Evolutionary conservation across 2,888 invertebrate species (phyloP), one percentile per base, ranked within the genome.

Genomic region (Pyrgus malvae): DNA sequence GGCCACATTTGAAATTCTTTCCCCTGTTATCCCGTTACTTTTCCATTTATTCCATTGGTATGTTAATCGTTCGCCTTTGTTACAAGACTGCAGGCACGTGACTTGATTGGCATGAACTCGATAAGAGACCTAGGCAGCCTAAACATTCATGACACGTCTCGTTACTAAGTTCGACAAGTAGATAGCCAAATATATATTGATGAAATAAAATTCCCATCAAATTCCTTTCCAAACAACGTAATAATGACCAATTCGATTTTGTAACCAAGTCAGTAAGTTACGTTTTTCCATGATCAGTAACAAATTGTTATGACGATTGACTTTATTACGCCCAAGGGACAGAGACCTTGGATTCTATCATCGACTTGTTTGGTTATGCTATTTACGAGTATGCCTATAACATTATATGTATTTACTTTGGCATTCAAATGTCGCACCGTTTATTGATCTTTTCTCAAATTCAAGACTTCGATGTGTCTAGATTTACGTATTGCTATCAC

Each of bases 141-240:
- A 46, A 40, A 40, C 55, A 83, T 78, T 78, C 82, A 48, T 40
- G 59, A 63, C 83, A 85, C 85, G 85, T 80, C 61, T 61, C 23
- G 64, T 64, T 66, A 69, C 62, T 65, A 62, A 60, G 69, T 67
- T 65, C 59, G 69, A 79, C 78, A 79, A 72, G 71, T 59, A 64
- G 77, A 77, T 74, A 76, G 70, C 76, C 72, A 64, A 8, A 1
- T 14, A 33, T 33, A 14, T 21, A 4, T 21, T 4, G 21, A 6
- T 3, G 3, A 21, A 6, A 21, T 21, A 6, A 21, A 4, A 21
- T 35, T 35, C 23, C 21, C 14, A 35, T 17, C 11, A 16, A 21
- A 35, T 35, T 35, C 45, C 45, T 1, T n/a, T n/a, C n/a, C n/a
- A n/a, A n/a, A n/a, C n/a, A n/a, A n/a, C n/a, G n/a, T n/a, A n/a